Evolutionary conservation across 2,797 vertebrate genomes (phyloP).

Genomic region (Anableps anableps): DNA sequence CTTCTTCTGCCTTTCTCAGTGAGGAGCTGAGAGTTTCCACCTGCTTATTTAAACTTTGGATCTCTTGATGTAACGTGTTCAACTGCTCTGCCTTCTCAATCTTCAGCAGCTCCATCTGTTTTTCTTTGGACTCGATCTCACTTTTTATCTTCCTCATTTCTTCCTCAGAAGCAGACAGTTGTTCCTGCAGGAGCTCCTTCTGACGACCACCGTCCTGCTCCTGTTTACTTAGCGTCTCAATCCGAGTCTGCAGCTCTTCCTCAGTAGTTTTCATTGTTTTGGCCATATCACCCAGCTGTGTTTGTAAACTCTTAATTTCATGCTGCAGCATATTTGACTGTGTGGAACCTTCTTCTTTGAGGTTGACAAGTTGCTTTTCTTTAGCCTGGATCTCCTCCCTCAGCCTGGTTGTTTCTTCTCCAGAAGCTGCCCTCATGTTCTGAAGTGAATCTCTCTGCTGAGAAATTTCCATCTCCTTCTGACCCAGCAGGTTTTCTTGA

Average conservation of each 20-base stretch:
- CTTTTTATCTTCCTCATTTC: slow-evolving; percentile 38
- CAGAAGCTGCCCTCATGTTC: slow-evolving; percentile 25
- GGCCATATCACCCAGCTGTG: slow-evolving; percentile 4
- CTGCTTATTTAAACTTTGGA: slow-evolving; percentile 66
- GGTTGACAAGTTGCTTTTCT: slow-evolving; percentile 46
- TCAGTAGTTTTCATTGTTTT: slow-evolving; percentile 42
- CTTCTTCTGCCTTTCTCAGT: slow-evolving; percentile 30
- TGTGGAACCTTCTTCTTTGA: slow-evolving; percentile 27
- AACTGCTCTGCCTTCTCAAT: slow-evolving; percentile 29
- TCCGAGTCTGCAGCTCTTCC: slow-evolving; percentile 33
- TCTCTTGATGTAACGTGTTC: slow-evolving; percentile 66
- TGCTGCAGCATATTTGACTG: slow-evolving; percentile 44
- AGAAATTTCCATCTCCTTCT: slow-evolving; percentile 54
- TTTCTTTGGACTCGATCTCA: slow-evolving; percentile 49
- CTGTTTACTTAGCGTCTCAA: slow-evolving; percentile 14
- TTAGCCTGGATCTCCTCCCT: slow-evolving; percentile 46
- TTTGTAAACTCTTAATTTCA: slow-evolving; percentile 44
- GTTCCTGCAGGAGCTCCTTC: slow-evolving; percentile 46
- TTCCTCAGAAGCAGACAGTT: slow-evolving; percentile 31
- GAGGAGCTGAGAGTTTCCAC: slow-evolving; percentile 38
- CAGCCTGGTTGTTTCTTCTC: slow-evolving; percentile 64
- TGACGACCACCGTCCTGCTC: slow-evolving; percentile 43
- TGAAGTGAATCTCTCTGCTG: slow-evolving; percentile 41
- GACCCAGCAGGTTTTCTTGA: slow-evolving; percentile 54
- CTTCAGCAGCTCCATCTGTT: slow-evolving; percentile 50